Conservation (phyloP, 2,113 vertebrate species). For the Equus przewalskii region DNA sequence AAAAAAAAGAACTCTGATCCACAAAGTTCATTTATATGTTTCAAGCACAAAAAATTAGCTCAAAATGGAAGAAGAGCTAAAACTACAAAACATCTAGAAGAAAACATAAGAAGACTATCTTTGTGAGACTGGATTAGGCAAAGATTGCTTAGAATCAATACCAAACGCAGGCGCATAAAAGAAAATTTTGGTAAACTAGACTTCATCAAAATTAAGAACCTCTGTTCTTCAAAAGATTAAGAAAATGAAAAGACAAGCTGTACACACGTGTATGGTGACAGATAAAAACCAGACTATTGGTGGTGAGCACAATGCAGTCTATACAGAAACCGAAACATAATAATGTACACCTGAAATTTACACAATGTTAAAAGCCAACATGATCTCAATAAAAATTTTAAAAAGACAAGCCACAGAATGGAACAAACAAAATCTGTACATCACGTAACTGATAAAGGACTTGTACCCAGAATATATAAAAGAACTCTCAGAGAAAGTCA, state of each 20-base stretch:
- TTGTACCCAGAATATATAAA: background rate
- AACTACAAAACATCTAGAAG: background rate
- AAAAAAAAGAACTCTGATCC: background rate
- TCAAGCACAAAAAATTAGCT: background rate
- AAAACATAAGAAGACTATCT: background rate
- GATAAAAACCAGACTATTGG: too few relatives aligned
- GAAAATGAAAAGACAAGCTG: background rate
- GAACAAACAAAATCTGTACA: background rate
- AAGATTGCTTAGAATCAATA: background rate
- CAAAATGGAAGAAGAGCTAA: background rate
- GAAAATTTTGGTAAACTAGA: background rate
- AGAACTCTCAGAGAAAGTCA: background rate
- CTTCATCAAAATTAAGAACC: conserved; percentile 13
- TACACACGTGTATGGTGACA: too few relatives aligned
- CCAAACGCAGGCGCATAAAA: background rate
- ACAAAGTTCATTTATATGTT: background rate
- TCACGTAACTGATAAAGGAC: background rate
- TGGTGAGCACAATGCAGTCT: too few relatives aligned
- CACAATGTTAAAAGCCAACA: too few relatives aligned
- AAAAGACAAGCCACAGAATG: background rate
- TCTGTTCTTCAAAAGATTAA: background rate
- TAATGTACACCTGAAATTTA: too few relatives aligned
- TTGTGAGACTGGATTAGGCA: background rate
- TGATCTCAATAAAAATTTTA: too few relatives aligned
- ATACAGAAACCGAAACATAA: too few relatives aligned